Conservation (phyloP, 1,140 invertebrate species). For the Aphelinus certus region DNA sequence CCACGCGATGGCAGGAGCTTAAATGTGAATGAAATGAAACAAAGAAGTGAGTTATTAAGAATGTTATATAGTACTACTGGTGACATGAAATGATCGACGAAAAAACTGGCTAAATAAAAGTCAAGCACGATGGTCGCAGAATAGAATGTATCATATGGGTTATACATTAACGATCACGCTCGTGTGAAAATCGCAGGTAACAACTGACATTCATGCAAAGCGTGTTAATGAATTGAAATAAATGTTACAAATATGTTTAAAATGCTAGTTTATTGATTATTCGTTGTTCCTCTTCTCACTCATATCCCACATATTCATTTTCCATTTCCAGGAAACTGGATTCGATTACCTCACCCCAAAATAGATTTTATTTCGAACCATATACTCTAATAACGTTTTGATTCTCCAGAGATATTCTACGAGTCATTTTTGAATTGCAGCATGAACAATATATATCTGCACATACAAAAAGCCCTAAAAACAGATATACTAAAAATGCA, state of each 20-base stretch:
- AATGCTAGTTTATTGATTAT: slow-evolving; percentile 30
- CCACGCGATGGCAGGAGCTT: too few species aligned
- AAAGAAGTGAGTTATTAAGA: slow-evolving; percentile 7
- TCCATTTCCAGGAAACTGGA: not conserved
- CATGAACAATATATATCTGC: too few species aligned
- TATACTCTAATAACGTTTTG: too few species aligned
- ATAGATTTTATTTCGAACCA: too few species aligned
- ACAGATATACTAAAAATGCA: too few species aligned
- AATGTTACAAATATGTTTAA: slow-evolving; percentile 61
- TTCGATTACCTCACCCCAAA: too few species aligned
- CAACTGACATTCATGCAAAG: slow-evolving; percentile 47
- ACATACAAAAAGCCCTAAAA: too few species aligned
- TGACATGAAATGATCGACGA: slow-evolving; percentile 38
- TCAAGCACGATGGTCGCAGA: slow-evolving; percentile 12
- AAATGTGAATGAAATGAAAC: too few species aligned
- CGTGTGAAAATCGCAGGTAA: slow-evolving; percentile 42
- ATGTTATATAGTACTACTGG: slow-evolving; percentile 43
- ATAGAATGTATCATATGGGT: slow-evolving; percentile 42
- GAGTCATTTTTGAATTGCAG: too few species aligned
- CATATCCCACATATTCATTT: not conserved
- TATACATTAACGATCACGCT: slow-evolving; percentile 38
- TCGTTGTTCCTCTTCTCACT: not conserved
- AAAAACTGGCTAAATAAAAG: slow-evolving; percentile 4
- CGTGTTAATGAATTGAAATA: slow-evolving; percentile 59
- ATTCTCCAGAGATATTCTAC: too few species aligned